Evolutionary conservation across 1,140 invertebrate genomes (phyloP), one percentile per base, ranked within the genome.

Genomic region (Tyrophagus putrescentiae): DNA sequence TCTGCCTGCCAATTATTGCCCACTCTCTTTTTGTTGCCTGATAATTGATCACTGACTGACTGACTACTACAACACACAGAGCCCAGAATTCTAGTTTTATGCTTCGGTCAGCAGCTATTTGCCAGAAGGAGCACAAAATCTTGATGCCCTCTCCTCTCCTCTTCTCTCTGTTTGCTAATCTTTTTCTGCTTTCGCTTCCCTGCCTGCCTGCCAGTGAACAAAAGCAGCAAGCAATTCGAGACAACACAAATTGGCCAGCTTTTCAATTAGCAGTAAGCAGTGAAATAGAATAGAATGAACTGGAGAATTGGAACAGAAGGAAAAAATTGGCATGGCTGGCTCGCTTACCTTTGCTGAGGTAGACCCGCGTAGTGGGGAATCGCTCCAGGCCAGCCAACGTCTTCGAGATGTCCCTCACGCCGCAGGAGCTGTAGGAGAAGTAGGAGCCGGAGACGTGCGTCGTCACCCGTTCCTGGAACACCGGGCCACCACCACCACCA

Each of bases 391-490:
- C 79, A 4, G 79, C 72, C 3, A 87, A 70, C 28, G 80, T 79
- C 63, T 81, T 81, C 23, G 84, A 87, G n/a, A 84, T 82, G 69
- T 88, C 85, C 61, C 80, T 82, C 53, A 84, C 80, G 0, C 85
- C 85, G 68, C 84, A 87, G 62, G 79, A 79, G 5, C 83, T 85
- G 64, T 80, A 80, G 3, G 61, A 44, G 67, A 88, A 89, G 42
- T 81, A 81, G 5, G 83, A 81, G 2, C 83, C 84, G 0, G 83
- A 80, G 0, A 82, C 82, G 66, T 86, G 82, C 1, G 84, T 83
- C 70, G 88, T 87, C 16, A 88, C 82, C 59, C 85, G 71, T 67
- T 90, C 85, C 68, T 88, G 87, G 69, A 86, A 88, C 0, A 87
- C 83, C 64, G 72, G 65, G 31, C n/a, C n/a, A n/a, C n/a, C n/a